Conservation (phyloP, 2,113 vertebrate genomes). For the Carlito syrichta region DNA sequence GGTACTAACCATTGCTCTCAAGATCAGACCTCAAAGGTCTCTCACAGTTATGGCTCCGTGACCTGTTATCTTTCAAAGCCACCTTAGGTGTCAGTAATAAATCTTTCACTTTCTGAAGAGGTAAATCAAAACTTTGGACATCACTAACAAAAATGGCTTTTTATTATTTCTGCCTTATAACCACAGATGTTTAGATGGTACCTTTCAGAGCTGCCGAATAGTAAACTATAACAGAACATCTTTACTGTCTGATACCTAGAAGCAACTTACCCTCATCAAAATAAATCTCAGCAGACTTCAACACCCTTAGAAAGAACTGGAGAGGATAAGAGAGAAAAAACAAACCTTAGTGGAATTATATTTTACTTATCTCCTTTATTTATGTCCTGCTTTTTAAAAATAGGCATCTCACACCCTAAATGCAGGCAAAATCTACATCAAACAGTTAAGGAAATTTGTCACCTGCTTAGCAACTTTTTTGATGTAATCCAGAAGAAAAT, state of each 20-base stretch:
- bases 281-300: conserved; percentile 80
- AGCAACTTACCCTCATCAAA: conserved; percentile 78
- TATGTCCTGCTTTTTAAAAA: conserved; percentile 75
- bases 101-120: conserved; percentile 68
- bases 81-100: conserved; percentile 74
- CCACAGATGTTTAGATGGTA: conserved; percentile 63
- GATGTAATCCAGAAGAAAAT: conserved; percentile 43
- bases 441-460: conserved; percentile 74
- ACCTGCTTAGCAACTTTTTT: conserved; percentile 66
- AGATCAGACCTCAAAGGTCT: conserved; percentile 27
- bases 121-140: conserved; percentile 64
- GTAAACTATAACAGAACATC: conserved; percentile 70
- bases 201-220: conserved; percentile 68
- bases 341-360: conserved; percentile 74
- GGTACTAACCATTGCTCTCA: not conserved
- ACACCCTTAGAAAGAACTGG: conserved; percentile 72
- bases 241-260: conserved; percentile 78
- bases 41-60: not conserved
- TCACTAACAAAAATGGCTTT: conserved; percentile 64
- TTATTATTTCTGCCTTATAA: conserved; percentile 58
- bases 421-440: conserved; percentile 68
- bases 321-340: conserved; percentile 67
- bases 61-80: conserved; percentile 77
- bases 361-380: conserved; percentile 81
- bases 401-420: conserved; percentile 72